These are phyloP conservation scores for Sepioteuthis lessoniana DNA, from an alignment of 2,888 invertebrate species.

Conservation along the genomic window DNA sequence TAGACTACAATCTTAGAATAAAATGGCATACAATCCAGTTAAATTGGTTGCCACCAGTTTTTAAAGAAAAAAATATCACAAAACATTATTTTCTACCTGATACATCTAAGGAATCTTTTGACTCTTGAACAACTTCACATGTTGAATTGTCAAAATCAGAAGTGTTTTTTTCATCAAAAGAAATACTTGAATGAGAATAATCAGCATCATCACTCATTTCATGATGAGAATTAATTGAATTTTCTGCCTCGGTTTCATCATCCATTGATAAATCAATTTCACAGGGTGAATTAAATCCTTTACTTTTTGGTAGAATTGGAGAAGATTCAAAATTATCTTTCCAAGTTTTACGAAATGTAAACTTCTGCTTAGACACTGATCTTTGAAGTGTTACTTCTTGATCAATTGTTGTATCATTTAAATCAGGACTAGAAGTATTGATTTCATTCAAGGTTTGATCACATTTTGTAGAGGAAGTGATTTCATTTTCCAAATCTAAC, in stretches of 20 bases:
- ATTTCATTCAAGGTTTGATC: neutral
- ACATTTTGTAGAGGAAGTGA: neutral
- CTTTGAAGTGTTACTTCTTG: neutral
- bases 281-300: neutral
- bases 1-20: no score
- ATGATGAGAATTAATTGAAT: neutral
- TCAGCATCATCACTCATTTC: neutral
- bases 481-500: neutral
- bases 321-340: neutral
- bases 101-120: neutral
- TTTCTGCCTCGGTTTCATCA: neutral
- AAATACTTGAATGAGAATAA: neutral
- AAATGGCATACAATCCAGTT: no score
- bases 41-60: no score
- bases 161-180: neutral
- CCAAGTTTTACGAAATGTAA: constrained; percentile 37
- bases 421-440: neutral
- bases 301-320: neutral
- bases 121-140: neutral
- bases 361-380: neutral
- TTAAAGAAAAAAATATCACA: no score
- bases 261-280: neutral
- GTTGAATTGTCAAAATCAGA: neutral
- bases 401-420: neutral
- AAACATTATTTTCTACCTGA: neutral